These are phyloP conservation scores for Theocolax elegans DNA, from an alignment of 1,140 invertebrate species.

Conservation along the genomic window DNA sequence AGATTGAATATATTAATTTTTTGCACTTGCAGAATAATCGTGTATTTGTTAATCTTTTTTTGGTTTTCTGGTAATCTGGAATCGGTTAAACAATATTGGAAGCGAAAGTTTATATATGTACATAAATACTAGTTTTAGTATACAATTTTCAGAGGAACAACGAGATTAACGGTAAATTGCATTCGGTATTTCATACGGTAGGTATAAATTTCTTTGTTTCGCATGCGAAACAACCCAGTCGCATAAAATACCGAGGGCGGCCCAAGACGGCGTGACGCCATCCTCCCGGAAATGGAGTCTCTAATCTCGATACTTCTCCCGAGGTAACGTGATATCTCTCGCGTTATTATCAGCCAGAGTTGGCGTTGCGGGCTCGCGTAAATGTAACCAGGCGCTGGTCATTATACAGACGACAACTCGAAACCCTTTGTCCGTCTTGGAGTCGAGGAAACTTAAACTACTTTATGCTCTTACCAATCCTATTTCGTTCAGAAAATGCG, in stretches of 20 bases:
- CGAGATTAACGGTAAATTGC: slow-evolving; percentile 24
- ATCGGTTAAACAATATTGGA: too few species aligned
- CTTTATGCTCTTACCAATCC: too few species aligned
- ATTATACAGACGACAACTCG: slow-evolving; percentile 21
- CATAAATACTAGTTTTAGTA: too few species aligned
- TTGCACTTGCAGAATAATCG: too few species aligned
- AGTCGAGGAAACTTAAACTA: too few species aligned
- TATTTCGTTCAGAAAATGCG: too few species aligned
- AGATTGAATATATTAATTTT: too few species aligned
- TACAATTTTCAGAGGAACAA: too few species aligned
- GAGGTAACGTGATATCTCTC: slow-evolving; percentile 13
- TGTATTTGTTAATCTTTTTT: too few species aligned
- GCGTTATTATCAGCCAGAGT: slow-evolving; percentile 1
- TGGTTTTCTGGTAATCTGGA: too few species aligned
- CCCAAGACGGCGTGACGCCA: background rate
- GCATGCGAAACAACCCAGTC: too few species aligned
- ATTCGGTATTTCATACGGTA: slow-evolving; percentile 8
- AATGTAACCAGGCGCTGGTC: background rate
- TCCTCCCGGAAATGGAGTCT: slow-evolving; percentile 14
- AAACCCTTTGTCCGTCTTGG: slow-evolving; percentile 15
- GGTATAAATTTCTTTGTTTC: slow-evolving; percentile 21
- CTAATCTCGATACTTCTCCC: slow-evolving; percentile 3
- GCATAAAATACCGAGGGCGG: background rate
- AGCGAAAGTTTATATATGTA: too few species aligned
- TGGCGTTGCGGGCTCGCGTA: background rate